These are phyloP conservation scores for Prietella phreatophila DNA, from an alignment of 2,113 vertebrate genomes.

Conservation along the genomic window DNA sequence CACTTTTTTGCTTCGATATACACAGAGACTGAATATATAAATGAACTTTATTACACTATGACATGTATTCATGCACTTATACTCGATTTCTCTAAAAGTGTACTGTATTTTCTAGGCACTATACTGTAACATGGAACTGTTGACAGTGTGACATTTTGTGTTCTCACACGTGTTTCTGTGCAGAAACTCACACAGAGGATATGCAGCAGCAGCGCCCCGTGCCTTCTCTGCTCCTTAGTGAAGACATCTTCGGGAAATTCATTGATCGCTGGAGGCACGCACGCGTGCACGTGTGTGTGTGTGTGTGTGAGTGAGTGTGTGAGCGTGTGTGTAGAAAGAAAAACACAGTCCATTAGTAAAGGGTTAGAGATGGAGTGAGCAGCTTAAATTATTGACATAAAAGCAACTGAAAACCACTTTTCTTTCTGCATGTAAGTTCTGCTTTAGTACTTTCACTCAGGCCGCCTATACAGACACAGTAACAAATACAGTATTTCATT, in stretches of 20 bases:
- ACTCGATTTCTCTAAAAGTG: no score
- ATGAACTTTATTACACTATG: neutral
- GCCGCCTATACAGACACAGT: neutral
- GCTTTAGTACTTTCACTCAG: neutral
- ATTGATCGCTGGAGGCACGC: constrained; percentile 60
- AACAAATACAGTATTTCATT: neutral
- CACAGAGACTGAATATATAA: neutral
- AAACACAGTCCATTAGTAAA: constrained; percentile 1
- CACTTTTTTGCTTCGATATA: neutral
- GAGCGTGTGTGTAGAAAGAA: neutral
- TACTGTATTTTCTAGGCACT: no score
- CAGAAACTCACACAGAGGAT: constrained; percentile 71
- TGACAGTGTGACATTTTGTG: neutral
- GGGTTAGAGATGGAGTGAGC: neutral
- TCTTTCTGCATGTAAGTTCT: neutral
- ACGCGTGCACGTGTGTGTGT: neutral
- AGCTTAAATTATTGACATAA: constrained; percentile 6
- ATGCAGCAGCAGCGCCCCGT: constrained; percentile 75
- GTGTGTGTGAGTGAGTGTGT: neutral
- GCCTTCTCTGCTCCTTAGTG: constrained; percentile 67
- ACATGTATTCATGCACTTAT: neutral
- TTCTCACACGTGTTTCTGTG: neutral
- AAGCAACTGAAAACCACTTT: constrained; percentile 6
- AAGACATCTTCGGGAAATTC: constrained; percentile 79
- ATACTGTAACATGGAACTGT: no score